A percentile compares a stretch with the other conserved stretches of the same genome.
These are phyloP conservation scores for Apis dorsata DNA, from an alignment of 1,140 invertebrate genomes.

Conservation along the genomic window DNA sequence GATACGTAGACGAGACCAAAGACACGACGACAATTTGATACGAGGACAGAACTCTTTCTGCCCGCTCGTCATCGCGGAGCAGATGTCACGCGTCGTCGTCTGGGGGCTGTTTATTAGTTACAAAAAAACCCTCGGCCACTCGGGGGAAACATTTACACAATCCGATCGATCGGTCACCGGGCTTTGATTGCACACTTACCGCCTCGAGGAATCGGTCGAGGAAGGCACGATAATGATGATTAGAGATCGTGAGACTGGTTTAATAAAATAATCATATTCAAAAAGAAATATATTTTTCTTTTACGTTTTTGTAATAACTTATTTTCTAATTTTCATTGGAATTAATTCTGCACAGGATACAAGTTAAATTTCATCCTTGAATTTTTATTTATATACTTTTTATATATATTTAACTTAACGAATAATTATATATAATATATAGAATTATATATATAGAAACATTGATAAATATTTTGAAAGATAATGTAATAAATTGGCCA, in stretches of 20 bases:
- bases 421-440: too few relatives aligned
- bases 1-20: constrained; percentile 12
- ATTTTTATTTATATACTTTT: too few relatives aligned
- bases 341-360: too few relatives aligned
- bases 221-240: constrained; percentile 15
- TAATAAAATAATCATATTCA: neutral
- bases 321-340: too few relatives aligned
- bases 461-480: too few relatives aligned
- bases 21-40: neutral
- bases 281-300: too few relatives aligned
- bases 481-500: too few relatives aligned
- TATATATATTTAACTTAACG: too few relatives aligned
- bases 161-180: constrained; percentile 56
- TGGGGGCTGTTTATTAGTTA: constrained; percentile 47
- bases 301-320: too few relatives aligned
- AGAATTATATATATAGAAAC: too few relatives aligned
- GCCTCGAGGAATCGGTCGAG: constrained; percentile 34
- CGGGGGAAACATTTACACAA: constrained; percentile 47
- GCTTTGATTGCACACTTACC: constrained; percentile 50
- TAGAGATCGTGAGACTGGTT: neutral
- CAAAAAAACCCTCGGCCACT: constrained; percentile 57
- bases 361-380: too few relatives aligned
- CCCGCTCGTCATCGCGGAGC: neutral
- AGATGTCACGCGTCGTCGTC: constrained; percentile 15
- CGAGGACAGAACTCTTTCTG: neutral